Percentiles rank a stretch among this genome's conserved stretches.
phyloP scores from a whole-genome alignment of 2,888 invertebrate species.

The Altica lythri region DNA sequence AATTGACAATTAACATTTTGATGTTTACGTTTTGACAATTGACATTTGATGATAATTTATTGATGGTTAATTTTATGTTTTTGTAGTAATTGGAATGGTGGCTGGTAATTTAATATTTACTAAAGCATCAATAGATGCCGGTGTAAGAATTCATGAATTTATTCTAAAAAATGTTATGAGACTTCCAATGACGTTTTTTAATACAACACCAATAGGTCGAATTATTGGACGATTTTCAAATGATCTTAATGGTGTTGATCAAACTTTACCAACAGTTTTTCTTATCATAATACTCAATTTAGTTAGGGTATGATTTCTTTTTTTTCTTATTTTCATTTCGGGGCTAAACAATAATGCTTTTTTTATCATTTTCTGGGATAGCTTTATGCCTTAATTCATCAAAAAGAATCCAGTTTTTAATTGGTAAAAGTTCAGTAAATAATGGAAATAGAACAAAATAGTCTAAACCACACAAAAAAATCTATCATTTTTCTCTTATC shows the following conservation, averaged over 20 bases:
- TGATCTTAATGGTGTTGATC: slow-evolving; percentile 75
- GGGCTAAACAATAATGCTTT: no score
- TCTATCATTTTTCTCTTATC: no score
- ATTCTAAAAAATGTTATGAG: slow-evolving; percentile 67
- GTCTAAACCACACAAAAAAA: no score
- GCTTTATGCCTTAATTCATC: no score
- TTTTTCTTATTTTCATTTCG: background rate
- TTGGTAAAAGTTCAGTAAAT: no score
- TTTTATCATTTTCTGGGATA: no score
- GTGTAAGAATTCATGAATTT: slow-evolving; percentile 62
- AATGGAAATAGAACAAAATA: no score
- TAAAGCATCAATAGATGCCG: slow-evolving; percentile 58
- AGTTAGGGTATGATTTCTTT: slow-evolving; percentile 32
- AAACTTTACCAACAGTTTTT: slow-evolving; percentile 57
- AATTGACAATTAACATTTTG: no score
- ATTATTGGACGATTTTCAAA: slow-evolving; percentile 75
- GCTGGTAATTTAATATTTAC: slow-evolving; percentile 58
- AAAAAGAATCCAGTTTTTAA: no score
- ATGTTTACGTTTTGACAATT: no score
- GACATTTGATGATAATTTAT: no score
- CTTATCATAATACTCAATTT: slow-evolving; percentile 20
- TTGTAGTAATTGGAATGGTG: slow-evolving; percentile 61
- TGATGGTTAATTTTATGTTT: no score
- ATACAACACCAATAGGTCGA: slow-evolving; percentile 77
- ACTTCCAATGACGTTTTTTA: slow-evolving; percentile 76